Base-by-base conservation (phyloP, 2,113 vertebrate species). In the Cebidichthys violaceus region DNA sequence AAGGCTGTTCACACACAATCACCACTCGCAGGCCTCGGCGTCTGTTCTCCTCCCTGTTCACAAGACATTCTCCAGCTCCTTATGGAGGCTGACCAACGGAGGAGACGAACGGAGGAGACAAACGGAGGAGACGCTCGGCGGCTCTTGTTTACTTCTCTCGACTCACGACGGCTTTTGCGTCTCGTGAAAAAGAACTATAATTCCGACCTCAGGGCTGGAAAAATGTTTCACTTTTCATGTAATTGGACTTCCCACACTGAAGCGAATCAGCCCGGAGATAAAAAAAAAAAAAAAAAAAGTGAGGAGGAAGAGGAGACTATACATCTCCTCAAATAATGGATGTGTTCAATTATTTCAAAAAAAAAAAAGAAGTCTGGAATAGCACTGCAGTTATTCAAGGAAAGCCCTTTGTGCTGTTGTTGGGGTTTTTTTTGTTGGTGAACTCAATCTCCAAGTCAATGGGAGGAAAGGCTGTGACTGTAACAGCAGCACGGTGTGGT, bases 221-320 rank as follows among this genome's bases (percentile, higher is more conserved):
- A 82, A n/a, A n/a, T n/a, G 76, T 18, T 70, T 79, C 61, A 59
- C 74, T 81, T 81, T 66, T 50, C 81, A 75, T n/a, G 77, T 84
- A 84, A 89, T 72, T 86, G 65, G 75, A 64, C 84, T 70, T 70
- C 74, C 62, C 67, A 73, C 52, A 22, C 62, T 74, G 61, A 64
- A 29, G 59, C n/a, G 54, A 67, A 76, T 60, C 64, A 60, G 70
- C 74, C 77, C 52, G 20, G n/a, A 84, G 57, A 75, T 75, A 54
- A 82, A n/a, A n/a, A n/a, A n/a, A n/a, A n/a, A n/a, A n/a, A n/a
- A n/a, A n/a, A n/a, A n/a, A n/a, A n/a, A 74, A 69, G 31, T 20
- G 33, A 62, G 24, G 24, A 39, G 11, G 55, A 61, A 55, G 78
- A 73, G 61, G 47, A 82, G 37, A 61, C 59, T 2, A 57, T 81